phyloP scores from a whole-genome alignment of 2,888 invertebrate genomes.

The Erebia aethiops region DNA sequence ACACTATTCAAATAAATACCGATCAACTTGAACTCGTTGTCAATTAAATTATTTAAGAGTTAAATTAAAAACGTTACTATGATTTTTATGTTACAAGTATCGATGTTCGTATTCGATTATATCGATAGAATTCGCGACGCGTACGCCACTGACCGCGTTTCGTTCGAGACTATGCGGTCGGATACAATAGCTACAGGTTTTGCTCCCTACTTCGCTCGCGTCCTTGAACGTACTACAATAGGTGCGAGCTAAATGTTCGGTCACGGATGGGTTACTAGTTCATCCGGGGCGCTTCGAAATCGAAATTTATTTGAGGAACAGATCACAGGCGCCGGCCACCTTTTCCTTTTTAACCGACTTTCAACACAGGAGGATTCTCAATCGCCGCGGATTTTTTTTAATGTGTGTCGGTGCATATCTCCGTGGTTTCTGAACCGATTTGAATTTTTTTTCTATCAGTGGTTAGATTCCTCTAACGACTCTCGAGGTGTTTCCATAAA shows the following conservation, averaged over 20 bases:
- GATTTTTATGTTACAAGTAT: conserved; percentile 15
- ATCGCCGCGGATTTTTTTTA: no score
- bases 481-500: no score
- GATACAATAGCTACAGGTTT: conserved; percentile 6
- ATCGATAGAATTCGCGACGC: conserved; percentile 22
- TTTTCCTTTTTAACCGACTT: no score
- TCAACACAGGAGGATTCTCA: no score
- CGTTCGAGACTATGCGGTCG: conserved; percentile 25
- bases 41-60: not conserved
- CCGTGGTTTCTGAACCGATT: no score
- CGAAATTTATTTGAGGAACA: not conserved
- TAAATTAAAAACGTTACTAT: not conserved
- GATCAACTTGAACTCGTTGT: not conserved
- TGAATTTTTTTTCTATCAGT: no score
- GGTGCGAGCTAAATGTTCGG: not conserved
- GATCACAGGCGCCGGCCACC: no score
- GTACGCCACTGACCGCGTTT: conserved; percentile 20
- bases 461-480: no score
- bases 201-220: conserved; percentile 33
- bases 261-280: conserved; percentile 28
- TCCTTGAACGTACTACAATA: conserved; percentile 38
- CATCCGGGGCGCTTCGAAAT: conserved; percentile 19
- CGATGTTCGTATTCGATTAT: conserved; percentile 27
- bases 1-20: conserved; percentile 16
- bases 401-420: no score